Base-by-base conservation (phyloP, 2,113 vertebrate species). In the Etheostoma cragini region DNA sequence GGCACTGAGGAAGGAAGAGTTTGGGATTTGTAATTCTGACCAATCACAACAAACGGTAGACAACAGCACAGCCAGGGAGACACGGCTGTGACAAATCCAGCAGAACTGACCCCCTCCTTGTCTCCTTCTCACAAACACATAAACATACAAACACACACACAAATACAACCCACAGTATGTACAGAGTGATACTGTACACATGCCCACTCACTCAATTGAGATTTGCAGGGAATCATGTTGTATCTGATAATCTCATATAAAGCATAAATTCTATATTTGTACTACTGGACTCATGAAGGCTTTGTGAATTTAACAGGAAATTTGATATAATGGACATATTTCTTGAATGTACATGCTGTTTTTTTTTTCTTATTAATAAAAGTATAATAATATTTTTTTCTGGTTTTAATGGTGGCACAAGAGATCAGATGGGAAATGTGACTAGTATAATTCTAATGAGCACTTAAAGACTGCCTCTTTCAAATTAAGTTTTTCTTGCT, bases 41-140 rank as follows among this genome's bases (percentile, higher is more conserved):
- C 89, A 33, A 63, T 90, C 93, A n/a, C 89, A 95, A 50, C 93
- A 94, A 54, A 83, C 90, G 16, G 84, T 85, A 53, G 94, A 91
- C 75, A 96, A 94, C 92, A 75, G 85, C 84, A 93, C 94, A 76
- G 96, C 96, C 83, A 96, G 96, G 75, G 96, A 98, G 88, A 97
- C 96, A 0, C 92, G 93, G 45, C 95, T 97, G 89, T 98, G 96
- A 95, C 81, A 46, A 35, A 46, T 19, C 72, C 24, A 30, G 19
- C 63, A 19, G 6, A 24, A 72, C 42, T 35, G 72, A 80, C n/a
- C 8, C 12, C 8, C 46, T 30, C 4, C 63, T 12, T 7, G 17
- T 30, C 50, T 57, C 62, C 12, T 12, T 21, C 22, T 11, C 6
- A n/a, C 24, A 53, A 22, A 61, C 30, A 79, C 46, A 74, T 26